Base-by-base conservation (phyloP, 1,140 invertebrate species). In the Forficula auricularia region DNA sequence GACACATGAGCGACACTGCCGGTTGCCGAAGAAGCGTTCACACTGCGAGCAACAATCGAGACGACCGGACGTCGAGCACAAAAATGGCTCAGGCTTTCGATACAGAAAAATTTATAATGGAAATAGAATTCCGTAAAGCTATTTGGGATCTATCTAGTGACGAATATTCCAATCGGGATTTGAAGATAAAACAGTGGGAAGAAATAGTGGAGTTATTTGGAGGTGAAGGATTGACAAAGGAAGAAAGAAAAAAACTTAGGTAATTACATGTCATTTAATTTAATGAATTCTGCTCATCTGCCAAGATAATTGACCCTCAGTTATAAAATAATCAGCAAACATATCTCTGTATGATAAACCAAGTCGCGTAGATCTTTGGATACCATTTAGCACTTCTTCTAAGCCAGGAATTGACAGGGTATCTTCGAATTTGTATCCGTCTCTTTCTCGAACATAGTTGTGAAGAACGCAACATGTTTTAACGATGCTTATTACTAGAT, bases 401-500 rank as follows among this genome's bases (percentile, higher is more conserved):
- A 44, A 48, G 15, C 43, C 43, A 39, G 18, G 15, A 20, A 34
- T 10, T 15, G 31, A 22, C 9, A 34, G 14, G n/a, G 19, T 35
- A 31, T 38, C 46, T 43, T 44, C 45, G 41, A 37, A 20, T 37
- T 36, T 19, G 31, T 22, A 18, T 36, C 45, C 38, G 27, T 47
- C 34, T 30, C 39, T 47, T 10, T 1, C 42, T n/a, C 44, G 40
- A 12, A 56, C 42, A 46, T 47, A 57, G 44, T 59, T 59, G 40
- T 59, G 56, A 30, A 59, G 42, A 13, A 44, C 45, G 31, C 45
- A 43, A 27, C 44, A 48, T 16, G 54, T 50, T 3, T 52, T 41
- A 40, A 57, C 50, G 40, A 62, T 48, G 35, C 53, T 53, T 36
- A 52, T 47, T 18, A 48, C 56, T 18, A 46, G 56, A 46, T 53